A percentile compares a stretch with the other conserved stretches of the same genome.
These are phyloP conservation scores for Solenodon paradoxus DNA, from an alignment of 2,113 vertebrate species.

Conservation along the genomic window DNA sequence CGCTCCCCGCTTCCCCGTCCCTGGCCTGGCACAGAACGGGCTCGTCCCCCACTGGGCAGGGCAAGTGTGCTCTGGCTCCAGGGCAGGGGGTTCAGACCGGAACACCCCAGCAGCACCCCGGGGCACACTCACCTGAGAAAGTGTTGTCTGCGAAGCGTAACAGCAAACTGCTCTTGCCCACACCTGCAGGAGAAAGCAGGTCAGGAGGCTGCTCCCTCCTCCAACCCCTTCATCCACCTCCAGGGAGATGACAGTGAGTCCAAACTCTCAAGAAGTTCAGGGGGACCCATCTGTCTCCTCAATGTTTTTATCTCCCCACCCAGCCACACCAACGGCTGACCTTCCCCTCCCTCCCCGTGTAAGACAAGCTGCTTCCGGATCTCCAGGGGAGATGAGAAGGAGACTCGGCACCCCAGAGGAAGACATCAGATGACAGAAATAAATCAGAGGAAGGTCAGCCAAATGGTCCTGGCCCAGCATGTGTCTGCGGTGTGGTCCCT, in stretches of 20 bases:
- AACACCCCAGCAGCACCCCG: not conserved
- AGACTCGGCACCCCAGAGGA: not conserved
- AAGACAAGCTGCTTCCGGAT: slow-evolving; percentile 11
- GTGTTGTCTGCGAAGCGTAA: slow-evolving; percentile 98
- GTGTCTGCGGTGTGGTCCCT: not conserved
- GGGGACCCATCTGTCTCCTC: not conserved
- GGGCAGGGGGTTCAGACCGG: not conserved
- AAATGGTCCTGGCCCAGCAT: not conserved
- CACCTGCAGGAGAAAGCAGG: slow-evolving; percentile 85
- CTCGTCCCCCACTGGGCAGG: not conserved
- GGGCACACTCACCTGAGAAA: slow-evolving; percentile 92
- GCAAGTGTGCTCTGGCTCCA: not conserved
- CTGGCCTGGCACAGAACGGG: not conserved
- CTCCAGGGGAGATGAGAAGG: not conserved
- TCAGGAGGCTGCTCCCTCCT: not conserved
- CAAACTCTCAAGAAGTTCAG: not conserved
- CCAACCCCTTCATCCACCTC: not conserved
- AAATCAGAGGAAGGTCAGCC: not conserved
- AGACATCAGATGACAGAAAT: not conserved
- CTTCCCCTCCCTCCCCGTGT: not conserved
- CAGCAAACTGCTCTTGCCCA: slow-evolving; percentile 98
- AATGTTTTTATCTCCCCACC: not conserved
- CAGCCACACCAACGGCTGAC: not conserved
- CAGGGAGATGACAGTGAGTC: not conserved
- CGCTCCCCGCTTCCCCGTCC: not conserved